Percentiles rank a stretch among this genome's conserved stretches.
phyloP scores from a whole-genome alignment of 1,140 invertebrate species.

The Platorchestia sp. region DNA sequence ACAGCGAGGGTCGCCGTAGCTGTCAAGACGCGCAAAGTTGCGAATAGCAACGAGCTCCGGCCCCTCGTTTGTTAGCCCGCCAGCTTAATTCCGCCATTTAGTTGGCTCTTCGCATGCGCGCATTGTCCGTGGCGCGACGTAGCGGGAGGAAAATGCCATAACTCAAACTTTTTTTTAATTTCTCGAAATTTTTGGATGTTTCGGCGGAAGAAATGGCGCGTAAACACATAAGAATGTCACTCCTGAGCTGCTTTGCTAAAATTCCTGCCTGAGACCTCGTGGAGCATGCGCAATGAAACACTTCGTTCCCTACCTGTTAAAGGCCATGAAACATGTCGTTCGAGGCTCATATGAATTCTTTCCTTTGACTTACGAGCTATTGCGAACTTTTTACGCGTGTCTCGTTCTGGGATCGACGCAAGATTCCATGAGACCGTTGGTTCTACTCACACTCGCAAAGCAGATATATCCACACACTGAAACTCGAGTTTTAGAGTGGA shows the following conservation, averaged over 20 bases:
- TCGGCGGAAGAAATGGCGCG: background rate
- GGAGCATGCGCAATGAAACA: background rate
- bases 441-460: too few species aligned
- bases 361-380: constrained; percentile 15
- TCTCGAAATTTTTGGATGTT: background rate
- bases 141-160: background rate
- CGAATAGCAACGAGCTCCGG: background rate
- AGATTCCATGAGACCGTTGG: background rate
- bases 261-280: background rate
- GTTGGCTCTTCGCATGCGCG: background rate
- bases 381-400: background rate
- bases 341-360: constrained; percentile 2
- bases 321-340: background rate
- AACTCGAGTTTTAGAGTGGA: too few species aligned
- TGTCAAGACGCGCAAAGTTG: background rate
- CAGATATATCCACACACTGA: too few species aligned
- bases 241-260: background rate
- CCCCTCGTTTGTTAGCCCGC: background rate
- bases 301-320: background rate
- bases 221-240: background rate
- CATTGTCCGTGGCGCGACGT: background rate
- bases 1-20: background rate
- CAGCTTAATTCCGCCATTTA: background rate
- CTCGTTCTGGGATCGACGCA: background rate
- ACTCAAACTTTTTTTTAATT: background rate